A percentile compares a stretch with the other conserved stretches of the same genome.
These are phyloP conservation scores for Notoglanidium macrostoma DNA, from an alignment of 2,797 vertebrate genomes.

Conservation along the genomic window DNA sequence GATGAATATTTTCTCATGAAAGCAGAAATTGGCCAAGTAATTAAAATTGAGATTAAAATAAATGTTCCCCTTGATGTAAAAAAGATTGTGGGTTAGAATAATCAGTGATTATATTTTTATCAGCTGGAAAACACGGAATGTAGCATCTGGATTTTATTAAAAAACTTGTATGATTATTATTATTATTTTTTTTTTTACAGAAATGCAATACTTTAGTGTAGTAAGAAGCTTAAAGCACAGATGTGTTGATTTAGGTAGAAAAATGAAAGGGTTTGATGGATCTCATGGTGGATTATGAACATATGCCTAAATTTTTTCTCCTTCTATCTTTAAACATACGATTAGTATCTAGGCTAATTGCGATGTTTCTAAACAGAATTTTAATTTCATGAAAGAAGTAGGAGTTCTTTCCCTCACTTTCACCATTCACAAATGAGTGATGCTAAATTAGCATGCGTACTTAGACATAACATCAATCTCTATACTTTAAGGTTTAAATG, in stretches of 20 bases:
- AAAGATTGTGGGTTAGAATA: constrained; percentile 81
- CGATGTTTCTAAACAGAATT: not conserved
- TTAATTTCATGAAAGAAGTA: not conserved
- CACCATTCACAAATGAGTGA: not conserved
- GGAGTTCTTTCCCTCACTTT: not conserved
- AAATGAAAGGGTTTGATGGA: constrained; percentile 77
- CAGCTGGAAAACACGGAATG: constrained; percentile 78
- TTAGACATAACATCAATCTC: not conserved
- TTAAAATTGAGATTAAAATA: constrained; percentile 81
- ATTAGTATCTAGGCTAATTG: constrained; percentile 31
- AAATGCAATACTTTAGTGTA: constrained; percentile 78
- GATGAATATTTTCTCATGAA: constrained; percentile 75
- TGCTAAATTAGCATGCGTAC: not conserved
- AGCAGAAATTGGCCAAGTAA: constrained; percentile 79
- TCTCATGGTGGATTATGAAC: constrained; percentile 72
- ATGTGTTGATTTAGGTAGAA: constrained; percentile 74
- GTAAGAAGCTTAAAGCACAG: constrained; percentile 82
- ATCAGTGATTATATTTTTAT: constrained; percentile 84
- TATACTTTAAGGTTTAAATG: constrained; percentile 26
- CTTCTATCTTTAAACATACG: not conserved
- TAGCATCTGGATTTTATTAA: constrained; percentile 82
- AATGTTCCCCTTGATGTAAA: constrained; percentile 77
- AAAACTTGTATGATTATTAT: constrained; percentile 43
- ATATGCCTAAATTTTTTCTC: constrained; percentile 41
- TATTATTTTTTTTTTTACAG: constrained; percentile 71